Evolutionary conservation across 2,888 invertebrate species (phyloP).

Genomic region (Scrobipalpa atriplicella): DNA sequence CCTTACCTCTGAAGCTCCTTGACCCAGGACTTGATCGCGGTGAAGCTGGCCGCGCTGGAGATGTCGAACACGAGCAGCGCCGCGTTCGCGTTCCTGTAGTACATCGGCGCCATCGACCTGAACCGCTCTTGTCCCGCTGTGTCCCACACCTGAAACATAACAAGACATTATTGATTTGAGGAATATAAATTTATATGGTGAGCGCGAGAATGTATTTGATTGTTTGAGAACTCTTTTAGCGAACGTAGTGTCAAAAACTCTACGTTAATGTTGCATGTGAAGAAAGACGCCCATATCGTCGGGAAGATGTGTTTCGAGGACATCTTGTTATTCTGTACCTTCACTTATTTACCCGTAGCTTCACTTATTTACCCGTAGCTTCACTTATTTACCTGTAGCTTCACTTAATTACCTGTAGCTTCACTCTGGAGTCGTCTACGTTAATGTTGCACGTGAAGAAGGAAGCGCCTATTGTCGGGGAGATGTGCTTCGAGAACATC

Average conservation of each 20-base stretch:
- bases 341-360: not conserved
- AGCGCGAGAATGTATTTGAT: not conserved
- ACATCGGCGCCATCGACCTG: slow-evolving; percentile 97
- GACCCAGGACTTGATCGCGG: slow-evolving; percentile 93
- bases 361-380: not conserved
- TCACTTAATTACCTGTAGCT: slow-evolving; percentile 88
- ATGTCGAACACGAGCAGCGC: slow-evolving; percentile 95
- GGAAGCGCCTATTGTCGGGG: slow-evolving; percentile 94
- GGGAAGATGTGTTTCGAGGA: slow-evolving; percentile 89
- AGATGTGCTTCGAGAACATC: slow-evolving; percentile 87
- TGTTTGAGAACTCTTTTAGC: no score
- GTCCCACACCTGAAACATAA: slow-evolving; percentile 88
- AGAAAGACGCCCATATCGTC: slow-evolving; percentile 95
- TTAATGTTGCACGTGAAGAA: slow-evolving; percentile 94
- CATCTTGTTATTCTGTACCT: no score
- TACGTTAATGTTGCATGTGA: slow-evolving; percentile 91
- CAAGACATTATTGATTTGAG: not conserved
- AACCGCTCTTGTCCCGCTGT: slow-evolving; percentile 95
- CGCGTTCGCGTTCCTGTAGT: slow-evolving; percentile 95
- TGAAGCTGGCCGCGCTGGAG: slow-evolving; percentile 88
- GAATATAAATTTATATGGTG: no score
- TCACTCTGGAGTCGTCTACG: slow-evolving; percentile 87
- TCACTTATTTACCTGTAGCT: slow-evolving; percentile 85
- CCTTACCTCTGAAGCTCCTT: slow-evolving; percentile 85
- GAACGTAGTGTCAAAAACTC: no score